phyloP scores from a whole-genome alignment of 2,888 invertebrate genomes.

The Ephialtes manifestator region DNA sequence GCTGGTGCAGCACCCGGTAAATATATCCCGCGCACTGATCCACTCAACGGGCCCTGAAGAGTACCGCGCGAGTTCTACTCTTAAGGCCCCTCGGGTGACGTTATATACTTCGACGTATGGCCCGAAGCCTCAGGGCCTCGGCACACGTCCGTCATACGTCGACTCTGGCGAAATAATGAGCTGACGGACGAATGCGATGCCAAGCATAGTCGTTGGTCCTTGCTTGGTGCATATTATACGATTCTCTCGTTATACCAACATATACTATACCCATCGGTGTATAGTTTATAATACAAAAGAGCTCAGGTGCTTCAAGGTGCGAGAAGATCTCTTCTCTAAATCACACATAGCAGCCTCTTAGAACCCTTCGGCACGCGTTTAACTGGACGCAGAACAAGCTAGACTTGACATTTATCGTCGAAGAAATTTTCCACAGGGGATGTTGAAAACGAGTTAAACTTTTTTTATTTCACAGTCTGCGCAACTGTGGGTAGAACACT shows the following conservation, averaged over 20 bases:
- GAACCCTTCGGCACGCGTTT: constrained; percentile 7
- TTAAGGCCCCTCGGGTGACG: constrained; percentile 70
- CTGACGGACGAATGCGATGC: constrained; percentile 64
- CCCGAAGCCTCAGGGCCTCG: constrained; percentile 69
- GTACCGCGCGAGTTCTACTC: constrained; percentile 25
- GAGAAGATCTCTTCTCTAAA: constrained; percentile 55
- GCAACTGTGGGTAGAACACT: neutral
- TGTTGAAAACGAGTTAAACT: neutral
- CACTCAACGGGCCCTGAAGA: constrained; percentile 54
- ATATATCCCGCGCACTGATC: constrained; percentile 65
- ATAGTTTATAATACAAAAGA: neutral
- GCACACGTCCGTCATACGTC: constrained; percentile 77
- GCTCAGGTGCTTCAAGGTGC: constrained; percentile 16
- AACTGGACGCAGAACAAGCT: constrained; percentile 12
- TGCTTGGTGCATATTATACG: constrained; percentile 54
- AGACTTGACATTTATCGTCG: constrained; percentile 40
- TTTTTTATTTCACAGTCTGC: constrained; percentile 4
- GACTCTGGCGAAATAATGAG: constrained; percentile 76
- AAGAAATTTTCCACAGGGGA: constrained; percentile 11
- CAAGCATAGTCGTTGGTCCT: constrained; percentile 44
- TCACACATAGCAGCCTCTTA: constrained; percentile 32
- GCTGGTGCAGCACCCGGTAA: constrained; percentile 56
- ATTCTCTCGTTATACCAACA: constrained; percentile 43
- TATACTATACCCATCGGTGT: neutral
- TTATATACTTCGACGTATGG: constrained; percentile 73